Evolutionary conservation across 2,888 invertebrate species (phyloP).

Genomic region (Adineta ricciae): DNA sequence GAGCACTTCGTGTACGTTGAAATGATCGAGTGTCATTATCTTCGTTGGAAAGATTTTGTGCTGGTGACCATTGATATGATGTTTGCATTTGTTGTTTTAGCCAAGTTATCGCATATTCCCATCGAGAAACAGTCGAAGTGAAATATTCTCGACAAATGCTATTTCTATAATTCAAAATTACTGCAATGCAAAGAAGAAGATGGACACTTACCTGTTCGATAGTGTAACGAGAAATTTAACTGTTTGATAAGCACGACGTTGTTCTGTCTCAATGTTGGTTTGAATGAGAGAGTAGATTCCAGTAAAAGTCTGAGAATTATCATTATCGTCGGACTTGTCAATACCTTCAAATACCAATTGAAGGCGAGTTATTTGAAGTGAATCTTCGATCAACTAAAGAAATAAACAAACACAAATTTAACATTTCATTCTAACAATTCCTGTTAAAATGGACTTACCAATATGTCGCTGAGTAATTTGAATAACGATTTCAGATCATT

Average conservation of each 20-base stretch:
- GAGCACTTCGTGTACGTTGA: constrained; percentile 52
- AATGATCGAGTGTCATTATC: constrained; percentile 51
- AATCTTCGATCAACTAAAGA: neutral
- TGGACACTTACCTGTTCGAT: constrained; percentile 43
- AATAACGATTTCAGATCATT: constrained; percentile 16
- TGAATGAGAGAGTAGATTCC: constrained; percentile 42
- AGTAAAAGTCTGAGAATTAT: neutral
- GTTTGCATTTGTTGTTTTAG: constrained; percentile 50
- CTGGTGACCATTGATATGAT: constrained; percentile 37
- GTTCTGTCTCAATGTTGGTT: constrained; percentile 48
- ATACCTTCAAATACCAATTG: constrained; percentile 17
- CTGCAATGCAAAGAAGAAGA: too few species aligned
- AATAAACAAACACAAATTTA: neutral
- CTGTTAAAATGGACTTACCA: constrained; percentile 41
- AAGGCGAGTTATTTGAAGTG: constrained; percentile 8
- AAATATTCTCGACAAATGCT: constrained; percentile 22
- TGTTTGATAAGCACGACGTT: constrained; percentile 52
- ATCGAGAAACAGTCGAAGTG: constrained; percentile 42
- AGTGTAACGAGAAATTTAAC: constrained; percentile 52
- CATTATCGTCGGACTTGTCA: neutral
- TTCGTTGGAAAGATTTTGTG: constrained; percentile 46
- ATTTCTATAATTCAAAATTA: constrained; percentile 46
- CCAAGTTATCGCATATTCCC: constrained; percentile 55
- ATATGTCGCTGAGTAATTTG: constrained; percentile 45
- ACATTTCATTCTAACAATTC: too few species aligned